Evolutionary conservation across 2,888 invertebrate species (phyloP).

Genomic region (Volucella inflata): DNA sequence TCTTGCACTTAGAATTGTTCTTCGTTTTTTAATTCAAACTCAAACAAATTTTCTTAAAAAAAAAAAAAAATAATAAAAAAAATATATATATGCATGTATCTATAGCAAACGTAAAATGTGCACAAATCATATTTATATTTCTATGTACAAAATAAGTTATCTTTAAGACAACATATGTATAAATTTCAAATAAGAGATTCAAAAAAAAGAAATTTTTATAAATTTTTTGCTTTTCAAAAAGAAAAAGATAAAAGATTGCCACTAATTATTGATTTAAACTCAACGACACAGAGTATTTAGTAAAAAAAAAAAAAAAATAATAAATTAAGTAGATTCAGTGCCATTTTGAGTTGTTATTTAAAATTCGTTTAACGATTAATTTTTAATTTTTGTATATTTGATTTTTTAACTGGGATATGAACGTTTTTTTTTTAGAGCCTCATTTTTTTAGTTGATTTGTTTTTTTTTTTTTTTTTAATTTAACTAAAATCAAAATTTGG

Average conservation of each 20-base stretch:
- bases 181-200: constrained; percentile 78
- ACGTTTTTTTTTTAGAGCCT: constrained; percentile 58
- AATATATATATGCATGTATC: constrained; percentile 31
- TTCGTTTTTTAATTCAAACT: constrained; percentile 53
- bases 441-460: constrained; percentile 44
- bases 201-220: constrained; percentile 76
- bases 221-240: too few relatives aligned
- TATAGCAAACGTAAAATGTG: constrained; percentile 64
- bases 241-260: constrained; percentile 79
- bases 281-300: constrained; percentile 77
- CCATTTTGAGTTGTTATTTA: constrained; percentile 77
- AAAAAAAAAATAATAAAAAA: constrained; percentile 76
- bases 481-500: constrained; percentile 75
- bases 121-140: constrained; percentile 61
- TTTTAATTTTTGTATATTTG: constrained; percentile 35
- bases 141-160: constrained; percentile 62
- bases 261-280: constrained; percentile 73
- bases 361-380: constrained; percentile 77
- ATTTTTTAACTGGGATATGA: constrained; percentile 65
- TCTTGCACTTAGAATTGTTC: constrained; percentile 74
- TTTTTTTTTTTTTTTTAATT: constrained; percentile 49
- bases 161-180: constrained; percentile 59
- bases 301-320: constrained; percentile 74
- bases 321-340: constrained; percentile 83
- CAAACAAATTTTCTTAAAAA: constrained; percentile 49